These are phyloP conservation scores for Ageneiosus marmoratus DNA, from an alignment of 2,113 vertebrate species.

Conservation along the genomic window DNA sequence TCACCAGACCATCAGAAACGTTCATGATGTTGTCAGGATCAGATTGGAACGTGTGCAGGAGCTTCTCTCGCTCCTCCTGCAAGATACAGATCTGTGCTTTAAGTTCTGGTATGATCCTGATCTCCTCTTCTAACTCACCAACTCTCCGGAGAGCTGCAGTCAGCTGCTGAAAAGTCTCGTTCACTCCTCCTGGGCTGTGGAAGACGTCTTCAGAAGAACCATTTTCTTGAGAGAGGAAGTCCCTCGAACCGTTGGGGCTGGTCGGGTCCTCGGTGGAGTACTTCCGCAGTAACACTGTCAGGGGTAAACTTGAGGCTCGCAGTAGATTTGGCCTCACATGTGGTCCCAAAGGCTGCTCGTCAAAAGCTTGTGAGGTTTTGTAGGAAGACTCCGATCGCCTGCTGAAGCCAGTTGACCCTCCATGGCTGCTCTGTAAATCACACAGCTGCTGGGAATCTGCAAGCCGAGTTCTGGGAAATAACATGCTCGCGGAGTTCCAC, in stretches of 20 bases:
- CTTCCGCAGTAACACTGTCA: slow-evolving; percentile 75
- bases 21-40: slow-evolving; percentile 13
- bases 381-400: slow-evolving; percentile 69
- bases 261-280: slow-evolving; percentile 61
- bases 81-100: slow-evolving; percentile 70
- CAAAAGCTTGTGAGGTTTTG: slow-evolving; percentile 49
- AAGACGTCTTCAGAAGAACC: slow-evolving; percentile 61
- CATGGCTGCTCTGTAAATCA: slow-evolving; percentile 38
- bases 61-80: slow-evolving; percentile 65
- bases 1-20: background rate
- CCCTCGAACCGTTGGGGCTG: slow-evolving; percentile 56
- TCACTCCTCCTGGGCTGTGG: slow-evolving; percentile 3
- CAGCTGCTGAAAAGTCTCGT: slow-evolving; percentile 64
- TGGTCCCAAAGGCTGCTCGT: slow-evolving; percentile 69
- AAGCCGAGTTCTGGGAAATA: slow-evolving; percentile 67
- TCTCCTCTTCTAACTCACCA: slow-evolving; percentile 68
- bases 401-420: slow-evolving; percentile 51
- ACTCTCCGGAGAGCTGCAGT: slow-evolving; percentile 65
- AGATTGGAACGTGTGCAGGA: slow-evolving; percentile 59
- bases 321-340: slow-evolving; percentile 83
- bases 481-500: slow-evolving; percentile 76
- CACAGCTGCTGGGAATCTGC: slow-evolving; percentile 67
- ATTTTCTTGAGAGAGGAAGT: slow-evolving; percentile 59
- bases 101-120: slow-evolving; percentile 70
- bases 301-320: slow-evolving; percentile 88